Base-by-base conservation (phyloP, 2,113 vertebrate genomes). In the Vidua chalybeata region DNA sequence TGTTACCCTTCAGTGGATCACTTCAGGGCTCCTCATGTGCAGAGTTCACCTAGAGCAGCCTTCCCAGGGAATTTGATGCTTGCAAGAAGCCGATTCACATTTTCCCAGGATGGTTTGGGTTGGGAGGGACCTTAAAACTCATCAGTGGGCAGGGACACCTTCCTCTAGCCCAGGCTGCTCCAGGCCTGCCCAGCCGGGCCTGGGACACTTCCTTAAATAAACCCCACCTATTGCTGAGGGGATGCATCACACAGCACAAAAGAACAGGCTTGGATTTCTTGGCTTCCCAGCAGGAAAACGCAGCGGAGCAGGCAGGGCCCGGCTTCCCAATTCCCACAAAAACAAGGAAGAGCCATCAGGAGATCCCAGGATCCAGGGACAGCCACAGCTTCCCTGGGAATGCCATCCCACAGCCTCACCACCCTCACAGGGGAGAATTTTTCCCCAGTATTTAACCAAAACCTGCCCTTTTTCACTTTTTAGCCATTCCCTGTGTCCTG, bases 61-160 rank as follows among this genome's bases (percentile, higher is more conserved):
- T 76, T 61, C 30, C 2, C n/a, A 20, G 49, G 41, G 24, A 61
- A 3, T 17, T 23, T 3, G 0, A 0, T 35, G 58, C 11, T 43
- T 54, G 16, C 22, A 37, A 37, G 56, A 27, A 64, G 71, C 39
- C 67, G 16, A 20, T 30, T 72, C 18, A 7, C 33, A 15, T 61
- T 61, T 35, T 27, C 7, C 33, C 37, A 15, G 33, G 10, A 5
- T 45, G 59, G 12, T 30, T 45, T 33, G 45, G 15, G 13, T 9
- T 20, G 52, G 52, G 69, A 41, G 27, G 6, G 20, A 27, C 14
- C 9, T 73, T 19, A 9, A 19, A 73, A 26, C 43, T 31, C 15
- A 15, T 15, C 67, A 6, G 0, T 11, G 30, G 46, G 75, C 58
- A 80, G 85, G 67, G 45, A 9, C 35, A 58, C 12, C 26, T 73